Base-by-base conservation (phyloP, 2,113 vertebrate genomes). In the Cyanoliseus patagonus region DNA sequence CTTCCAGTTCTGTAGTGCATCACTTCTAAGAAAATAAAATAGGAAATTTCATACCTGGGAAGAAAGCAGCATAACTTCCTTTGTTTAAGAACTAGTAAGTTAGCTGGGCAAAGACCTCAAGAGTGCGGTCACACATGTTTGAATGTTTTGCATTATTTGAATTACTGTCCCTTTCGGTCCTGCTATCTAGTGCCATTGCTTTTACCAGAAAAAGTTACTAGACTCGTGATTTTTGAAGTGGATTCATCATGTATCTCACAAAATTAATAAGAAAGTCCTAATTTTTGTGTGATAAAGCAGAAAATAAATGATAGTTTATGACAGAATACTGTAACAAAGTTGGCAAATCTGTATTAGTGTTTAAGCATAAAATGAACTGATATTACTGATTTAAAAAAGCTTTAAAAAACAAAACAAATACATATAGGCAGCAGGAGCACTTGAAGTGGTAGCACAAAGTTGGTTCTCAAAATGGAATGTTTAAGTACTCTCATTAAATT, bases 401-500 rank as follows among this genome's bases (percentile, higher is more conserved):
- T 75, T 57, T 57, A n/a, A 57, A 57, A 57, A n/a, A 17, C 94
- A 11, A 61, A 90, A 76, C 42, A 59, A 81, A 57, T 85, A 39
- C 19, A 1, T 83, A 64, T 23, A 86, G 91, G 72, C 76, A 83
- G 75, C 67, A 16, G 27, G 52, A 62, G 35, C 22, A 74, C 78
- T 95, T 95, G 84, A 94, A 92, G 90, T 70, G 67, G 92, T 88
- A 95, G 39, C 94, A 57, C 83, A 83, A 96, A 97, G 80, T 96
- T 94, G 81, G 95, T 98, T 96, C 97, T 98, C 92, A 91, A 98
- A 97, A 97, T 94, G 95, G 96, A 97, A 97, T 97, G 98, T 98
- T 98, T 97, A 98, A 96, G 97, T 97, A 96, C 95, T 98, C 98
- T 98, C 97, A 97, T 98, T 98, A 98, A 97, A 92, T 83, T 90